phyloP scores from a whole-genome alignment of 30 jellyfish, hydroid and myxozoan genomes.

The Chironex yamaguchii region DNA sequence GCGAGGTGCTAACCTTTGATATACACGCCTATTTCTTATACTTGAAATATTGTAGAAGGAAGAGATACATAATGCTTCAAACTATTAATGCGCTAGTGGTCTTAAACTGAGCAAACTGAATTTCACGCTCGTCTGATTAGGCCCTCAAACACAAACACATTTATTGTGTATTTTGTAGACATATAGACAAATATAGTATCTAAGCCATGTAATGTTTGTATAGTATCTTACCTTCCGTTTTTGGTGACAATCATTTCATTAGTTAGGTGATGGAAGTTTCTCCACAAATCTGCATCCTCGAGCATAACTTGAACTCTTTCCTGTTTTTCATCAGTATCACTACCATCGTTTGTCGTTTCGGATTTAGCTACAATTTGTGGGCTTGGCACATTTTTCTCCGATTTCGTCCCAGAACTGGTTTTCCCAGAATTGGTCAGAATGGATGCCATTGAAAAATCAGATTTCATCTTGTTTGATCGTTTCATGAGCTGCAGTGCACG shows the following conservation, averaged over 20 bases:
- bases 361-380: constrained; percentile 67
- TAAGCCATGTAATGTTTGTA: too few species aligned
- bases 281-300: constrained; percentile 92
- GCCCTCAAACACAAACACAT: too few species aligned
- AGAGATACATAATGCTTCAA: too few species aligned
- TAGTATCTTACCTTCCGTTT: constrained; percentile 98
- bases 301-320: constrained; percentile 75
- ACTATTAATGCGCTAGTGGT: too few species aligned
- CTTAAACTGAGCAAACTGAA: too few species aligned
- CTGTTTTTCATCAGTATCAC: constrained; percentile 61
- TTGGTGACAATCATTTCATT: constrained; percentile 99
- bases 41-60: too few species aligned
- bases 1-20: too few species aligned
- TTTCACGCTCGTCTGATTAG: too few species aligned
- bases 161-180: too few species aligned
- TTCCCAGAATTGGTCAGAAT: constrained; percentile 77
- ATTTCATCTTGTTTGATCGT: constrained; percentile 83
- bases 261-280: constrained; percentile 91
- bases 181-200: too few species aligned
- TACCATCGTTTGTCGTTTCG: constrained; percentile 56
- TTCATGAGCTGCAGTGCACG: constrained; percentile 79
- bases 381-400: not conserved
- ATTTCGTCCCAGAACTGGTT: constrained; percentile 56
- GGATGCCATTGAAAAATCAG: constrained; percentile 98
- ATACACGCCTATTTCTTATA: too few species aligned